These are phyloP conservation scores for Peromyscus leucopus DNA, from an alignment of 2,113 vertebrate genomes.

Conservation along the genomic window DNA sequence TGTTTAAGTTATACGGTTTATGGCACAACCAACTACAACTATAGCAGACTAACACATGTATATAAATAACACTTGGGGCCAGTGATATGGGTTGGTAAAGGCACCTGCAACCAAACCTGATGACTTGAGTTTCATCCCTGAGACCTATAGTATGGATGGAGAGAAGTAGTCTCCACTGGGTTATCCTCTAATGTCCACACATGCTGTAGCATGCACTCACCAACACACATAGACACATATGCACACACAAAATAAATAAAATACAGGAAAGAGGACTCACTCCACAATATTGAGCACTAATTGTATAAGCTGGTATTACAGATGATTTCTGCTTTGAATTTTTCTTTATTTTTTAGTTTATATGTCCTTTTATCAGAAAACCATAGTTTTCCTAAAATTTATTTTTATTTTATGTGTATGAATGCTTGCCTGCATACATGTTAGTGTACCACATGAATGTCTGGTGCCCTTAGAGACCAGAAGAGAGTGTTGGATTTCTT, in stretches of 20 bases:
- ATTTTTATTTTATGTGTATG: not conserved
- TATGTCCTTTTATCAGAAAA: slow-evolving; percentile 40
- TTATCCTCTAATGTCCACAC: not conserved
- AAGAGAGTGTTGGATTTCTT: not conserved
- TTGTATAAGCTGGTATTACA: not conserved
- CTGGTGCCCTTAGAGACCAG: not conserved
- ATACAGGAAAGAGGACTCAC: not conserved
- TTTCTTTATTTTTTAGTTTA: slow-evolving; percentile 8
- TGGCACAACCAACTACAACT: not conserved
- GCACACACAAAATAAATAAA: not conserved
- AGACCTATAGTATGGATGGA: not conserved
- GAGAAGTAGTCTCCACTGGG: not conserved
- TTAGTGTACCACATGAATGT: not conserved
- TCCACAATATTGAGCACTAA: not conserved
- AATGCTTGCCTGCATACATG: not conserved
- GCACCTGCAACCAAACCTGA: not conserved
- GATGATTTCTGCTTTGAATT: not conserved
- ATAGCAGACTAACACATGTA: not conserved
- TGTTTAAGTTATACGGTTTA: not conserved
- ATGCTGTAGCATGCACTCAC: not conserved
- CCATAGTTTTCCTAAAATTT: not conserved
- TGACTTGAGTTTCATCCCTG: not conserved
- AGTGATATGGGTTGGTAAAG: not conserved
- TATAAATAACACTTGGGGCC: not conserved
- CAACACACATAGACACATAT: not conserved